Conservation (phyloP, 2,888 invertebrate genomes). For the Chrysolina americana region DNA sequence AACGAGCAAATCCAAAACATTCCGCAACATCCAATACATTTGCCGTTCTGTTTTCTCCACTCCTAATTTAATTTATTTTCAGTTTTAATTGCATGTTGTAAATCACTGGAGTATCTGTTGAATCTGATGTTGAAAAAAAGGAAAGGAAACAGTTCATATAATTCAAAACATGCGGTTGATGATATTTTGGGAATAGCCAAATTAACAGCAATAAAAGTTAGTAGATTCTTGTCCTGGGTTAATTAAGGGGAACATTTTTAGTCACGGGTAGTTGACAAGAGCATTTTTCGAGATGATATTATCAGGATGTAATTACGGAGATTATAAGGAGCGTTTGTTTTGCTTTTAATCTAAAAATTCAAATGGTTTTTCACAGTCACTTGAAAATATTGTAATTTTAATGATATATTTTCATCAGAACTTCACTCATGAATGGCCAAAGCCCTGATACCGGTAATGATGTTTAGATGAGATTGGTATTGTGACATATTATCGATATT, state of each 20-base stretch:
- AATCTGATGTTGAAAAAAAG: conserved; percentile 47
- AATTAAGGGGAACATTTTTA: conserved; percentile 51
- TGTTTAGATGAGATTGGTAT: too few species aligned
- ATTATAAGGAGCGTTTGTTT: conserved; percentile 3
- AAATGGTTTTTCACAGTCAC: too few species aligned
- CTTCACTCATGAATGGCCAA: too few species aligned
- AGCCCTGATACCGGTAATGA: too few species aligned
- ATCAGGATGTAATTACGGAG: conserved; percentile 11
- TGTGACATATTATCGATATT: too few species aligned
- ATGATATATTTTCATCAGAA: too few species aligned
- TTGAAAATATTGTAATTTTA: too few species aligned
- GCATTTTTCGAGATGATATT: conserved; percentile 37
- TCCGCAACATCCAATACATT: conserved; percentile 19
- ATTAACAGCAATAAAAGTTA: conserved; percentile 53
- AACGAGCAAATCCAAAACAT: conserved; percentile 12
- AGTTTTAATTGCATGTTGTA: conserved; percentile 38
- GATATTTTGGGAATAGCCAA: conserved; percentile 54
- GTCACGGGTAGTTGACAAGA: conserved; percentile 46
- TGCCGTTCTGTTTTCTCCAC: conserved; percentile 6
- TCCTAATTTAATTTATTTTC: conserved; percentile 40
- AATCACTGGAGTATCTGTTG: conserved; percentile 47
- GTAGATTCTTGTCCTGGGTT: conserved; percentile 48
- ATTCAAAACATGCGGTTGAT: conserved; percentile 48
- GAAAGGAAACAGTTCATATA: conserved; percentile 50
- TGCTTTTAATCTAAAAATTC: background rate